A percentile compares a stretch with the other conserved stretches of the same genome.
These are phyloP conservation scores for Burhinus oedicnemus DNA, from an alignment of 2,113 vertebrate species.

Conservation along the genomic window DNA sequence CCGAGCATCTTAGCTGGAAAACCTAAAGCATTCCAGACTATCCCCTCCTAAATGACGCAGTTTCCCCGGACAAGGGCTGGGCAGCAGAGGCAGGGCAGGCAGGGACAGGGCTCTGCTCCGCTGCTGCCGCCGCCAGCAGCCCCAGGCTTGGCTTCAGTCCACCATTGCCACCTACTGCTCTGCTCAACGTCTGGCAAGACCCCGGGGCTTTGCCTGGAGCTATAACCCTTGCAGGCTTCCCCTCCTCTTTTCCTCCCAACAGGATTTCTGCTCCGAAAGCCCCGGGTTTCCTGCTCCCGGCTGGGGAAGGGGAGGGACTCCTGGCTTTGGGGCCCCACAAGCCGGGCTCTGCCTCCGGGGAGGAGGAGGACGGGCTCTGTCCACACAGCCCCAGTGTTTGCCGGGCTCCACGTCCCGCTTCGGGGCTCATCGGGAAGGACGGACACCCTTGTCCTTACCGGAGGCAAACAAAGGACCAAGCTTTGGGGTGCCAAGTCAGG, in stretches of 20 bases:
- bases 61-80: accelerated
- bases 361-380: background rate
- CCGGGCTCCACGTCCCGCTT: background rate
- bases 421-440: background rate
- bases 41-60: accelerated
- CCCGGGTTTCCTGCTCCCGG: background rate
- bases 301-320: conserved; percentile 53
- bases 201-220: background rate
- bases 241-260: background rate
- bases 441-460: accelerated
- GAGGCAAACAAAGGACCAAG: background rate
- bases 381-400: background rate
- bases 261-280: background rate
- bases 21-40: accelerated
- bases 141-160: background rate
- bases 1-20: background rate
- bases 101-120: background rate
- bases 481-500: background rate
- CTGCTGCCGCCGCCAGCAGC: background rate
- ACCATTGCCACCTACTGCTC: background rate
- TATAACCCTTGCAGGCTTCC: background rate
- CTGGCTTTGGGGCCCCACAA: background rate
- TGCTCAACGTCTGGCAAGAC: accelerated
- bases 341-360: background rate
- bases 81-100: background rate